Conservation (phyloP, 2,113 vertebrate genomes). For the Amblyornis subalaris region DNA sequence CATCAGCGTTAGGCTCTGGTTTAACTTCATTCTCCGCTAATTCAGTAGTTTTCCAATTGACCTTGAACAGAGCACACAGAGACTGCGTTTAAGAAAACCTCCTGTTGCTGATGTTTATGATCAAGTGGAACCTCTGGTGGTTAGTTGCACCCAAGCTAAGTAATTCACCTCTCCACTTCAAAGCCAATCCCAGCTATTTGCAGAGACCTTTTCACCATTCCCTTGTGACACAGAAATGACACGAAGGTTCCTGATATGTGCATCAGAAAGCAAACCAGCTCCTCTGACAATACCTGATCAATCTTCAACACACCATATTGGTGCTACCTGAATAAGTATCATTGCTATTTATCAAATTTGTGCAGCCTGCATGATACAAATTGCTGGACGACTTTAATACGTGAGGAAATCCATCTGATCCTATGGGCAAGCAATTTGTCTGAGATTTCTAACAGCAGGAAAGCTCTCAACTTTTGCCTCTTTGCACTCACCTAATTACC, state of each 20-base stretch:
- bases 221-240: background rate
- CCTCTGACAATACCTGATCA: background rate
- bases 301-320: background rate
- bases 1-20: background rate
- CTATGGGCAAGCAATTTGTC: background rate
- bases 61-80: background rate
- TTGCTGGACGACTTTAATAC: background rate
- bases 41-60: background rate
- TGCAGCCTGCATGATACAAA: background rate
- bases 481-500: slow-evolving; percentile 9
- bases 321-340: background rate
- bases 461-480: slow-evolving; percentile 8
- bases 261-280: background rate
- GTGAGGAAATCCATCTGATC: background rate
- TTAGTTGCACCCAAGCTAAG: background rate
- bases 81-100: background rate
- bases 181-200: background rate
- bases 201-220: background rate
- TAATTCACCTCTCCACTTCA: background rate
- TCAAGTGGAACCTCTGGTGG: background rate
- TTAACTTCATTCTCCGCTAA: background rate
- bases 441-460: background rate
- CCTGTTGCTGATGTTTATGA: background rate
- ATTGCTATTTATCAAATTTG: background rate
- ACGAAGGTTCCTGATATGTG: background rate